Base-by-base conservation (phyloP, 2,888 invertebrate species). In the Clitarchus hookeri region DNA sequence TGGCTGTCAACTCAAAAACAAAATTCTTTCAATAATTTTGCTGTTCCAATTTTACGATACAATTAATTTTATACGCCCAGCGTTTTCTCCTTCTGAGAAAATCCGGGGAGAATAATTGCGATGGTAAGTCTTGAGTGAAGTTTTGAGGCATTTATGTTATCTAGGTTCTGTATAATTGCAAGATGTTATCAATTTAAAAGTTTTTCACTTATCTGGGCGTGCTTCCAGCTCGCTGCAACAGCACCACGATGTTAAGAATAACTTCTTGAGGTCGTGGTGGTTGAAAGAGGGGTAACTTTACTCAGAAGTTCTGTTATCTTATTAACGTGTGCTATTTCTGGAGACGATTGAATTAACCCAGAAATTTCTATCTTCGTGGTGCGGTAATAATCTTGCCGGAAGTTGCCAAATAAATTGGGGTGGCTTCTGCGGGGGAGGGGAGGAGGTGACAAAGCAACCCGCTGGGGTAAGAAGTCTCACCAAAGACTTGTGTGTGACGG, bases 371-470 rank as follows among this genome's bases (percentile, higher is more conserved):
- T 65, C 65, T 65, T 23, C 65, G 65, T n/a, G 65, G 65, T 65
- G 65, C n/a, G 65, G 65, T 65, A 65, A 65, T 65, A 65, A 65
- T 65, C 65, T 65, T 65, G 65, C 11, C 65, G 65, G 65, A 65
- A 65, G 65, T 65, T 65, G 65, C 65, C 65, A 65, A 65, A 65
- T 65, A 65, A 65, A 65, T 65, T 65, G 65, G 19, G 65, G 65
- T 3, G 65, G 65, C n/a, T 19, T 0, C 8, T 65, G n/a, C 65
- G n/a, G 4, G 19, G 65, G 19, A n/a, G 65, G 65, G 23, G 19
- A 23, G 23, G 65, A 23, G 65, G 8, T 65, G 65, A 48, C 8
- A 48, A 6, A 48, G 48, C 48, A 6, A 48, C 48, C 48, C n/a
- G 11, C 65, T 23, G 65, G 8, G 65, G 19, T 65, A n/a, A 65